Percentiles rank a stretch among this genome's conserved stretches.
Evolutionary conservation across 2,797 vertebrate species (phyloP).

Genomic region (Lepidocolaptes lacrymiger): DNA sequence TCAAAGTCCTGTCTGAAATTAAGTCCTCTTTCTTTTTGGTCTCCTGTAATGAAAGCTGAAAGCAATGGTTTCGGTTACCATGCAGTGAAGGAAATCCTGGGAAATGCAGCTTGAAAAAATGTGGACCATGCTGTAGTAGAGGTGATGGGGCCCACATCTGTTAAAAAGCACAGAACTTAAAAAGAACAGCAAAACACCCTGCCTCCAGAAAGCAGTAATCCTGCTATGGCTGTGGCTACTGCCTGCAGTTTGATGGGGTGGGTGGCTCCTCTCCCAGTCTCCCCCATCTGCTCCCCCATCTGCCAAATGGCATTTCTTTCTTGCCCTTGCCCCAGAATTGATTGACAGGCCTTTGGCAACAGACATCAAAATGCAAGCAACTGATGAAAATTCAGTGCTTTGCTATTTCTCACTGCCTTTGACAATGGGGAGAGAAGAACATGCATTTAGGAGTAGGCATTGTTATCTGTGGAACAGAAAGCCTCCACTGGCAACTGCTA

Average conservation of each 20-base stretch:
- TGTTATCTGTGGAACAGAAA: slow-evolving; percentile 1
- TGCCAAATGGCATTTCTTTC: background rate
- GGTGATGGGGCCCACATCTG: background rate
- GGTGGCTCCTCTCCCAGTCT: background rate
- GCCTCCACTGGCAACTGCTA: background rate
- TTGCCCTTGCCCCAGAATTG: background rate
- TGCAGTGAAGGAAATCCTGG: background rate
- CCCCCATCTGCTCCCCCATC: background rate
- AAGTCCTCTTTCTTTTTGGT: background rate
- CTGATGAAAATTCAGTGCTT: slow-evolving; percentile 1
- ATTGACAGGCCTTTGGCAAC: slow-evolving; percentile 6
- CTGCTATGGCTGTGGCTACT: background rate
- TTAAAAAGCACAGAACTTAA: background rate
- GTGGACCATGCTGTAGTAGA: background rate
- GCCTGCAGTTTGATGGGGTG: background rate
- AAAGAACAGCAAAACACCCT: background rate
- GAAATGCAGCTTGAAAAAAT: background rate
- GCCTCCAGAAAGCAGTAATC: background rate
- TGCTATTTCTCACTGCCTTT: background rate
- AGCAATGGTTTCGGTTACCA: background rate
- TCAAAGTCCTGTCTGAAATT: background rate
- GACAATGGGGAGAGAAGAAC: background rate
- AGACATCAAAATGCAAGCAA: background rate
- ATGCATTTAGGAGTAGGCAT: background rate
- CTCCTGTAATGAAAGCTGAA: background rate